Evolutionary conservation across 53 echinoderm and acorn worm species (phyloP), one percentile per base, ranked within the genome.

Genomic region (Stichopus horrens): DNA sequence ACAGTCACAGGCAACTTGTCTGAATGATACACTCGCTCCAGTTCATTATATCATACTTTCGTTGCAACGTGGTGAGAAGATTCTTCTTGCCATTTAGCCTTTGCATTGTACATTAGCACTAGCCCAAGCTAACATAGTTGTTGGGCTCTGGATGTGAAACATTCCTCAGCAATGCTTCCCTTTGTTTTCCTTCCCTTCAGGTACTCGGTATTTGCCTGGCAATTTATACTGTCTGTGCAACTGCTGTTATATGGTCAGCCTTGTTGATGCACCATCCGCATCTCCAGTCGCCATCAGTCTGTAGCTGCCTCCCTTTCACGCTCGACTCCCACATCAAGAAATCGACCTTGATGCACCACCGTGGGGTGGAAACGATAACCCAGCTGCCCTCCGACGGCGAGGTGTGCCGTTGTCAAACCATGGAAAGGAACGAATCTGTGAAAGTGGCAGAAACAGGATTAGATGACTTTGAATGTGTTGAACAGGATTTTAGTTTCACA

Each of bases 141-240:
- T 37, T 37, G 37, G 2, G 2, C 37, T 37, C 1, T 37, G 37
- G 37, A 37, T 37, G 37, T 37, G 37, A 37, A 37, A 37, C 37
- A 37, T 37, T 37, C 37, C 37, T 37, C 37, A 37, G 37, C 2
- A 37, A n/a, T 21, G 63, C 5, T 79, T 11, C 80, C n/a, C 75
- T 16, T 73, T 53, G 51, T 87, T 8, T 8, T 19, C 13, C 23
- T 73, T 53, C 23, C 21, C 75, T 76, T 7, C 91, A 96, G 96
- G 89, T 92, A 55, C 52, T 94, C 8, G 92, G 96, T 88, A 20
- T 93, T 19, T 96, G 96, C 79, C 76, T 89, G 53, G 90, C 94
- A 23, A 88, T 93, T 13, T 96, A 96, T 87, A 90, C 89, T 53
- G 65, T 96, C 74, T 96, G 96, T 79, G 90, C 94, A 55, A 90